Evolutionary conservation across 2,113 vertebrate species (phyloP).

Genomic region (Coreoperca whiteheadi): DNA sequence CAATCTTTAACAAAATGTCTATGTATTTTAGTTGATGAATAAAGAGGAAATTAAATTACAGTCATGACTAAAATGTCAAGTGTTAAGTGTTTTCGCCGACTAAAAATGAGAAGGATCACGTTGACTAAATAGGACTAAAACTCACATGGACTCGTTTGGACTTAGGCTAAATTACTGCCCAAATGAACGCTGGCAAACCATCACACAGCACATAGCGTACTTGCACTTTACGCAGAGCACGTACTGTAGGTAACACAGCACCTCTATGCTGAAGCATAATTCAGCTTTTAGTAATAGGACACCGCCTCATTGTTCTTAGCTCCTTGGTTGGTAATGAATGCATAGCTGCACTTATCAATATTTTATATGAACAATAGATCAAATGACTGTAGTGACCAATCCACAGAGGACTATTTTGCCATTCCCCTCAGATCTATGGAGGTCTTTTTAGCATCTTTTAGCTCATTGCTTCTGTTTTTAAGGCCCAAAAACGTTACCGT

Average conservation of each 20-base stretch:
- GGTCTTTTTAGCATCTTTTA: too few species aligned
- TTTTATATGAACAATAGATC: not conserved
- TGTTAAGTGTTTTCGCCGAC: too few species aligned
- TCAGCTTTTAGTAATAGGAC: constrained; percentile 4
- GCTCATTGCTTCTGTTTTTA: too few species aligned
- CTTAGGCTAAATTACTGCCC: not conserved
- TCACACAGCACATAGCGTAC: not conserved
- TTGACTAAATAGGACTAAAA: not conserved
- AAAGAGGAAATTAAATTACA: too few species aligned
- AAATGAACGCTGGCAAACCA: not conserved
- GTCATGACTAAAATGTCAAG: too few species aligned
- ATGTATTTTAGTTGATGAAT: too few species aligned
- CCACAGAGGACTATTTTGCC: too few species aligned
- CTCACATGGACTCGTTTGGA: not conserved
- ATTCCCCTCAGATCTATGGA: too few species aligned
- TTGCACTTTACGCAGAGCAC: not conserved
- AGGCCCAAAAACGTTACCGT: not conserved
- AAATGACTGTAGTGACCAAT: too few species aligned
- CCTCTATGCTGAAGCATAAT: constrained; percentile 8
- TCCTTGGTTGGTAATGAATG: not conserved
- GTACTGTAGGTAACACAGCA: not conserved
- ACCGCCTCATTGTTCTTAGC: constrained; percentile 4
- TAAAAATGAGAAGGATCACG: too few species aligned
- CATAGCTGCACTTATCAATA: not conserved
- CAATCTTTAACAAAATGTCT: too few species aligned